Evolutionary conservation across 1,140 invertebrate species (phyloP).

Genomic region (Drosophila melanica): DNA sequence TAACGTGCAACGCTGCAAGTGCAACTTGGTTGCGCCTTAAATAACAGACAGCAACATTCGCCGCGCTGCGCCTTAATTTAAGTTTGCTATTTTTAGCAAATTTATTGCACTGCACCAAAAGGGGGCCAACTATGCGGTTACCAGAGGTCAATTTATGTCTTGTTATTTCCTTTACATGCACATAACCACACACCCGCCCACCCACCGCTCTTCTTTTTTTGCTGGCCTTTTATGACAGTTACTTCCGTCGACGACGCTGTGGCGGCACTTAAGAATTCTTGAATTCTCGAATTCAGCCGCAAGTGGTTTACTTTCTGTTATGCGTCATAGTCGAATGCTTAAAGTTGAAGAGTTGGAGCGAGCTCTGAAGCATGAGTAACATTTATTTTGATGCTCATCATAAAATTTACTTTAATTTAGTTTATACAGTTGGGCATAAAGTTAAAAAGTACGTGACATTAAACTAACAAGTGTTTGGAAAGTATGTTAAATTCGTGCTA

Average conservation of each 20-base stretch:
- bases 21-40: constrained; percentile 52
- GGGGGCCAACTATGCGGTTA: constrained; percentile 57
- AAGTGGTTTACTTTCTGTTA: constrained; percentile 8
- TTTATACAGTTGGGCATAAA: constrained; percentile 8
- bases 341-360: constrained; percentile 12
- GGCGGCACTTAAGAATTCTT: constrained; percentile 23
- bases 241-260: constrained; percentile 53
- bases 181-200: not conserved
- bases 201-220: not conserved
- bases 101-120: constrained; percentile 69
- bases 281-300: not conserved
- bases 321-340: constrained; percentile 35
- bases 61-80: constrained; percentile 40
- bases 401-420: constrained; percentile 6
- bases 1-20: constrained; percentile 26
- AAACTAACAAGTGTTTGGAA: constrained; percentile 1
- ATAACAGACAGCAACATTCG: constrained; percentile 38
- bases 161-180: constrained; percentile 33
- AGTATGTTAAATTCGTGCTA: not conserved
- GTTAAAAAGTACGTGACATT: constrained; percentile 5
- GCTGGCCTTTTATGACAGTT: constrained; percentile 61
- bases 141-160: constrained; percentile 73
- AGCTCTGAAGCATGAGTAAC: constrained; percentile 17
- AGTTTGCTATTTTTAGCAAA: constrained; percentile 72
- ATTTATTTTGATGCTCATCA: constrained; percentile 21